These are phyloP conservation scores for Osedax frankpressi DNA, from an alignment of 2,888 invertebrate genomes.

Conservation along the genomic window DNA sequence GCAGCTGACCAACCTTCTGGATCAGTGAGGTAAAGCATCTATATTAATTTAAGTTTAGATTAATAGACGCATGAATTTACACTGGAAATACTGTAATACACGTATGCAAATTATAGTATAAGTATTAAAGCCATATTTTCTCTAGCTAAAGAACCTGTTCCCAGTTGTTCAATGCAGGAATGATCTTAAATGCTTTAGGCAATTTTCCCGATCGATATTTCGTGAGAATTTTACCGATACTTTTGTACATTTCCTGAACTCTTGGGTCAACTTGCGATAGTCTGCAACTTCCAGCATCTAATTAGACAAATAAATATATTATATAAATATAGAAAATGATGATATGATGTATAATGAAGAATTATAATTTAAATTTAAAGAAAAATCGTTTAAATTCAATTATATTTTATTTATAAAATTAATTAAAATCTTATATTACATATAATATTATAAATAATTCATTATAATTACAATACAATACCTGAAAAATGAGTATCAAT, in stretches of 20 bases:
- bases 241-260: constrained; percentile 73
- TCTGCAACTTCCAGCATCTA: not conserved
- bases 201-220: constrained; percentile 88
- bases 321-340: not conserved
- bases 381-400: not conserved
- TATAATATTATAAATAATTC: too few species aligned
- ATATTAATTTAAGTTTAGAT: constrained; percentile 29
- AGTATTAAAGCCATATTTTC: too few species aligned
- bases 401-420: not conserved
- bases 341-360: not conserved
- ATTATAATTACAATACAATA: too few species aligned
- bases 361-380: not conserved
- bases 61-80: too few species aligned
- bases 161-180: constrained; percentile 83
- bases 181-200: constrained; percentile 93
- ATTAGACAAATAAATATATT: not conserved
- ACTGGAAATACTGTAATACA: too few species aligned
- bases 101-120: too few species aligned
- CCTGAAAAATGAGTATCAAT: constrained; percentile 73
- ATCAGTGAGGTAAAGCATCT: constrained; percentile 52
- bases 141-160: too few species aligned
- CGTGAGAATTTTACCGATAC: constrained; percentile 68
- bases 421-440: not conserved
- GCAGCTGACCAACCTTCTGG: constrained; percentile 95
- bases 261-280: constrained; percentile 60